Evolutionary conservation across 2,113 vertebrate species (phyloP).

Genomic region (Engraulis encrasicolus): DNA sequence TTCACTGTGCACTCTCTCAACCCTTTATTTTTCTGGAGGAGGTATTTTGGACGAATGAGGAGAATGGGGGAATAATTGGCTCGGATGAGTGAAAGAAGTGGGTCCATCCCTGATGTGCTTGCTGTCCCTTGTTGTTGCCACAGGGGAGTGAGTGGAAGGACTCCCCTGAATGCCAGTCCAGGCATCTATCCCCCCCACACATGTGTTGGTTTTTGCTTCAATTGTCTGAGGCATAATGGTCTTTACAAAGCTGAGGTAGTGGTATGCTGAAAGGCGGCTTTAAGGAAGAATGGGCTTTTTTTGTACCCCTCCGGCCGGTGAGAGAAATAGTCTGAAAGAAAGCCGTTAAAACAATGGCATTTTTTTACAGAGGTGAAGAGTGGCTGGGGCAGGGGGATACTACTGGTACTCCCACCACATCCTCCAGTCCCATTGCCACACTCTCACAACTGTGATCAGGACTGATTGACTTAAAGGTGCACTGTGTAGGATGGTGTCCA

Average conservation of each 20-base stretch:
- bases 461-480: too few species aligned
- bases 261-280: slow-evolving; percentile 30
- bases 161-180: slow-evolving; percentile 8
- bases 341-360: slow-evolving; percentile 41
- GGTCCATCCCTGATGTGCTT: background rate
- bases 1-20: too few species aligned
- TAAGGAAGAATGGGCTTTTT: slow-evolving; percentile 35
- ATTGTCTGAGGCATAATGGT: slow-evolving; percentile 44
- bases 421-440: background rate
- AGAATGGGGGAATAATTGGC: background rate
- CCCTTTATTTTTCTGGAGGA: background rate
- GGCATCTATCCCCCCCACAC: slow-evolving; percentile 23
- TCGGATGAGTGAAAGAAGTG: background rate
- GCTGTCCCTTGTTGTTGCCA: background rate
- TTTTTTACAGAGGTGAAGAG: slow-evolving; percentile 8
- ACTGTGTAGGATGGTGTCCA: too few species aligned
- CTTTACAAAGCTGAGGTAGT: slow-evolving; percentile 43
- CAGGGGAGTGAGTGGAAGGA: slow-evolving; percentile 1
- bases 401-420: slow-evolving; percentile 13
- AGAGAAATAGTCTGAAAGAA: slow-evolving; percentile 2
- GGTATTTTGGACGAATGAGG: background rate
- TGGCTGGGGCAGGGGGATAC: too few species aligned
- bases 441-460: background rate
- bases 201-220: slow-evolving; percentile 32
- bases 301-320: background rate